Conservation (phyloP, 1,140 invertebrate genomes). For the Prorops nasuta region DNA sequence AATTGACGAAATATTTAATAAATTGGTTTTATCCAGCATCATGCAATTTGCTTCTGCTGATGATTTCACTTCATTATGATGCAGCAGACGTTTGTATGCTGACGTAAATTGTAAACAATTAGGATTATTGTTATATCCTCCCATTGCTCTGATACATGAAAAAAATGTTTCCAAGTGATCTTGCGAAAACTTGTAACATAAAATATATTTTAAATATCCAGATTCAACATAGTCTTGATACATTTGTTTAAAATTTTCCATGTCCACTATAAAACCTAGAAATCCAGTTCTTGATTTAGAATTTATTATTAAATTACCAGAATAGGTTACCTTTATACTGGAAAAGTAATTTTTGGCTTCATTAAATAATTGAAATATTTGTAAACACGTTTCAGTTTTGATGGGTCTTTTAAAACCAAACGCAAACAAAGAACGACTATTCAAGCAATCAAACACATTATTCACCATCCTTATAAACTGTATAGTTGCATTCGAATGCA, state of each 20-base stretch:
- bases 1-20: neutral
- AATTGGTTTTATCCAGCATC: neutral
- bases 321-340: neutral
- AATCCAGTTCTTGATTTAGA: conserved; percentile 14
- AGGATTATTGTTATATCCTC: conserved; percentile 27
- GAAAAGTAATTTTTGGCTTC: neutral
- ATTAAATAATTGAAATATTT: neutral
- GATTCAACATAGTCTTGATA: neutral
- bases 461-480: neutral
- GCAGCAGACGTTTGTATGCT: neutral
- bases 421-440: neutral
- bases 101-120: conserved; percentile 13
- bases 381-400: neutral
- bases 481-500: neutral
- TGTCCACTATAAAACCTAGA: conserved; percentile 16
- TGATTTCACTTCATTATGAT: neutral
- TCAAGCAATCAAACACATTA: neutral
- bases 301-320: neutral
- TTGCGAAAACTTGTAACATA: conserved; percentile 18
- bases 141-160: conserved; percentile 17
- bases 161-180: conserved; percentile 24
- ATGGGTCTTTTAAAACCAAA: too few species aligned
- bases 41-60: neutral
- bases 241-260: conserved; percentile 11
- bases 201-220: neutral